These are phyloP conservation scores for Pteria penguin DNA, from an alignment of 2,888 invertebrate genomes.

Conservation along the genomic window DNA sequence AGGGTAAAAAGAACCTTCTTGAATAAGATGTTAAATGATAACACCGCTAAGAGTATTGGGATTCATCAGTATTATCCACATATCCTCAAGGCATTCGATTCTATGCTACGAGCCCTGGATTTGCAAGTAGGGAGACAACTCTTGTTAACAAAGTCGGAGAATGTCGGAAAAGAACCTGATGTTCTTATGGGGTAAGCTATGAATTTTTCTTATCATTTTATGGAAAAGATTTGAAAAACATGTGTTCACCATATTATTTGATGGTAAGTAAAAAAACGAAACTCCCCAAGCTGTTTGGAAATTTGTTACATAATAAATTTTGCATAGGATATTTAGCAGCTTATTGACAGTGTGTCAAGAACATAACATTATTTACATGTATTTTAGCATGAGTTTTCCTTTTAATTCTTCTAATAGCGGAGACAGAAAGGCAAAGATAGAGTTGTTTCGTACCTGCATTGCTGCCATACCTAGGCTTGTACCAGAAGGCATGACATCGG, in stretches of 20 bases:
- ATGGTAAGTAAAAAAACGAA: too few relatives aligned
- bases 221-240: not conserved
- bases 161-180: slow-evolving; percentile 89
- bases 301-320: too few relatives aligned
- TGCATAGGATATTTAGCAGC: too few relatives aligned
- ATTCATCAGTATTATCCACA: slow-evolving; percentile 98
- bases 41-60: slow-evolving; percentile 96
- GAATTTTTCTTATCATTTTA: slow-evolving; percentile 1
- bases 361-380: too few relatives aligned
- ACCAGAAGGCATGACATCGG: slow-evolving; percentile 97
- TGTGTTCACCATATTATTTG: too few relatives aligned
- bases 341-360: too few relatives aligned
- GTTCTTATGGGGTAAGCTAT: slow-evolving; percentile 80
- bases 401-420: slow-evolving; percentile 82
- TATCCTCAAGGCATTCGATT: slow-evolving; percentile 96
- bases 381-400: too few relatives aligned
- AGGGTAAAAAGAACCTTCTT: slow-evolving; percentile 97
- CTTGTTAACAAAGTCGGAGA: slow-evolving; percentile 97
- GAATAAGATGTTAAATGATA: slow-evolving; percentile 91
- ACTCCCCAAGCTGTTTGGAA: too few relatives aligned
- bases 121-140: slow-evolving; percentile 97
- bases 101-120: slow-evolving; percentile 95
- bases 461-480: slow-evolving; percentile 98
- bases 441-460: slow-evolving; percentile 98
- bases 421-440: slow-evolving; percentile 98